Base-by-base conservation (phyloP, 1,140 invertebrate genomes). In the Hestina assimilis region DNA sequence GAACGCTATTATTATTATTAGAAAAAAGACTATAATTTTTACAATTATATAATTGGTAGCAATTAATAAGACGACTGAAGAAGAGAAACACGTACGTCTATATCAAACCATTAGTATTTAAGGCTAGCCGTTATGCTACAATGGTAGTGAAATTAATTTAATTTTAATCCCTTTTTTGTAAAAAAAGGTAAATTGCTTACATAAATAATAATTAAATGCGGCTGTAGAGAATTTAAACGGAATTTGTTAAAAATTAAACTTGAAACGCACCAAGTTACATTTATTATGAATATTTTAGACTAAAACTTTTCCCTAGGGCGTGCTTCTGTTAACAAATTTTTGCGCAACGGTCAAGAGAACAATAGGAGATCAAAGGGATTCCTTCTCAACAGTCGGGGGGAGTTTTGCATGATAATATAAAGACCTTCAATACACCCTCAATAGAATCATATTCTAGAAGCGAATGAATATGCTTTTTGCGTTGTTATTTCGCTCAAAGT, bases 281-380 rank as follows among this genome's bases (percentile, higher is more conserved):
- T 11, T 38, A 23, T 50, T 24, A 29, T 50, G 46, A 56, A 56
- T 41, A 56, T 56, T 47, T 40, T 23, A 14, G 8, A 50, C 14
- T 20, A 15, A 50, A 40, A 50, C 47, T 50, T 71, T 51, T 69
- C 69, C 66, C 71, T 51, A 58, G 58, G 68, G 67, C 57, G 59
- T 50, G 51, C 62, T 69, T 57, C 50, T 56, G 42, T 59, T 70
- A 71, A 75, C 65, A 74, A 76, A 80, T 80, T 79, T 73, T 45
- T 45, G 51, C 21, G 52, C 65, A 75, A 69, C 65, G 73, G 79
- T 73, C 75, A 79, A 79, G 72, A 66, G 76, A 76, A 81, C 71
- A 82, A 79, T 66, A 66, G 28, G 26, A 73, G 78, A 79, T 77
- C 72, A 78, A 79, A 78, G 75, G 74, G 72, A 77, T 75, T 71